Base-by-base conservation (phyloP, 2,888 invertebrate species). In the Oeneis ivallda region DNA sequence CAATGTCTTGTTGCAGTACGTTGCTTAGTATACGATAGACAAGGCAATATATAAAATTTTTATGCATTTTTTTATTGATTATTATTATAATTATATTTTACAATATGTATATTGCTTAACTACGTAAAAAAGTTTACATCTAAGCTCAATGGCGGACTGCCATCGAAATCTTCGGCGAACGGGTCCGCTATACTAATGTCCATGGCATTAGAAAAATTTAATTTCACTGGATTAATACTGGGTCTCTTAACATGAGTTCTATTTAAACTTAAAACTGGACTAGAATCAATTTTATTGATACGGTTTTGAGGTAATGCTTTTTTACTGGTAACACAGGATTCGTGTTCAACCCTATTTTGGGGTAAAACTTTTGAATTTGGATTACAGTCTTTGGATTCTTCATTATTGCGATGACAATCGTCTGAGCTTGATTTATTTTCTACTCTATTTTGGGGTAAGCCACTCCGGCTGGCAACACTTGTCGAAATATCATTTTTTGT, bases 131-230 rank as follows among this genome's bases (percentile, higher is more conserved):
- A 41, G 13, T 56, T 41, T 7, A 41, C 56, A 70, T 90, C 90
- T 70, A 91, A 81, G 65, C 91, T 91, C 32, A 91, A 79, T 47
- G 91, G 91, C 43, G 87, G 90, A 78, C 91, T 92, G 5, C 75
- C 77, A 53, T 90, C 89, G 72, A 90, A 89, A 4, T 89, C 87
- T 62, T 87, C 91, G 26, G 80, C 85, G 72, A 90, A 90, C 62
- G 84, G 81, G 75, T 89, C 87, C 6, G 74, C 67, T 45, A 70
- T 70, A 41, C 74, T 75, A 66, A 69, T 76, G 15, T 73, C 73
- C 66, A 75, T 74, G 61, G 74, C 74, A 70, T 71, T 75, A 72
- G 76, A 74, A 73, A 87, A 86, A 70, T 83, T 80, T 56, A 83
- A 76, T 72, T 79, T 84, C 0, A 83, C 79, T 41, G 90, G 90